phyloP scores from a whole-genome alignment of 2,113 vertebrate genomes.

The Cnemophilus loriae region DNA sequence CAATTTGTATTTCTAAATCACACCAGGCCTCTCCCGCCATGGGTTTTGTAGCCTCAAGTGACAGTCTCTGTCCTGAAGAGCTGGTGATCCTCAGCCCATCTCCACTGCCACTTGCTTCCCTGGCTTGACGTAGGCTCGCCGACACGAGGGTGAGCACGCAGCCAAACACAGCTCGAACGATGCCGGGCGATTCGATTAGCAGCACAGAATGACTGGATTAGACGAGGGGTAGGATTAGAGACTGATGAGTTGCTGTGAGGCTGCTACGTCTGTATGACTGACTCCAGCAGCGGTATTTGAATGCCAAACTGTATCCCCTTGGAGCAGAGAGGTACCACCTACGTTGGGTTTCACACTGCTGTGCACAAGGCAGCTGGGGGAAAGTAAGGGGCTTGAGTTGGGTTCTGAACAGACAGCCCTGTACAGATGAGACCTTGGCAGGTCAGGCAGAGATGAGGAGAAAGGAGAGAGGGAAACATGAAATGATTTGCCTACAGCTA shows the following conservation, averaged over 20 bases:
- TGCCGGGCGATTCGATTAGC: background rate
- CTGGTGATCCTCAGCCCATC: background rate
- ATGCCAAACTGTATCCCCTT: background rate
- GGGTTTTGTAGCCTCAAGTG: background rate
- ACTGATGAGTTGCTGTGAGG: background rate
- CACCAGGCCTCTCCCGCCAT: background rate
- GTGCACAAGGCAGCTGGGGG: rapidly evolving
- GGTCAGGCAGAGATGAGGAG: background rate
- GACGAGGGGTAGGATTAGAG: background rate
- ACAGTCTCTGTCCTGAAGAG: background rate
- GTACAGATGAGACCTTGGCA: background rate
- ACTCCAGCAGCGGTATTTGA: background rate
- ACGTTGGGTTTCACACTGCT: rapidly evolving
- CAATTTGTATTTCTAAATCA: background rate
- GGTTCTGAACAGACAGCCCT: background rate
- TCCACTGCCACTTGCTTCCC: background rate
- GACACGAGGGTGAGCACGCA: background rate
- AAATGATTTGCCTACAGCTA: background rate
- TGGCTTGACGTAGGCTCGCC: background rate
- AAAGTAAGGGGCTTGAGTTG: background rate
- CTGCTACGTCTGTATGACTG: background rate
- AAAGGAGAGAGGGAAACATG: background rate
- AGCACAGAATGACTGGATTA: background rate
- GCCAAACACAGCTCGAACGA: background rate
- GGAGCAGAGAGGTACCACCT: background rate